Evolutionary conservation across 2,797 vertebrate species (phyloP).

Genomic region (Phoxinus dragarum): DNA sequence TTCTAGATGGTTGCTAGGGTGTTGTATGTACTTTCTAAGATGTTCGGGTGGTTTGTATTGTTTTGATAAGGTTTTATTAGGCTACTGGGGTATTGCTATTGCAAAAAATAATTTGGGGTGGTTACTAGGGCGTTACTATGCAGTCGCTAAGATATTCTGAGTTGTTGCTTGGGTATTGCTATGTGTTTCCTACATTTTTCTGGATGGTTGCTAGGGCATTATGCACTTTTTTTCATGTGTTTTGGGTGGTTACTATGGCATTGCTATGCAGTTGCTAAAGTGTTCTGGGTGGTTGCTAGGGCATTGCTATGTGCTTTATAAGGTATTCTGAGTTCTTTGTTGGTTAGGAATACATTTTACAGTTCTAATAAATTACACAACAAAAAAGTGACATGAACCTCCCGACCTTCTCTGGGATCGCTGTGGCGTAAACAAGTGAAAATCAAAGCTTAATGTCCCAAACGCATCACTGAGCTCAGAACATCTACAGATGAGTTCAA

Average conservation of each 20-base stretch:
- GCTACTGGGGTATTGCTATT: neutral
- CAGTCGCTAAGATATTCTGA: neutral
- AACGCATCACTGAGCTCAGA: neutral
- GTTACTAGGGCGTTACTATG: neutral
- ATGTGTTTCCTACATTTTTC: neutral
- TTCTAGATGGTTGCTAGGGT: neutral
- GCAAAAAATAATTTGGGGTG: neutral
- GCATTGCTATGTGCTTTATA: neutral
- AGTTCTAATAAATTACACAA: neutral
- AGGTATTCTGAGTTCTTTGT: neutral
- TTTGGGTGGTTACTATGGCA: neutral
- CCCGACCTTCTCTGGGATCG: neutral
- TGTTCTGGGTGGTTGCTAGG: neutral
- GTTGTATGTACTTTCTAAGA: neutral
- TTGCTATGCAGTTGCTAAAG: neutral
- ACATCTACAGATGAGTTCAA: constrained; percentile 13
- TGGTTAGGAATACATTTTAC: neutral
- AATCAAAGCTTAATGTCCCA: constrained; percentile 10
- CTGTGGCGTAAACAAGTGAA: neutral
- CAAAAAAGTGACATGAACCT: neutral
- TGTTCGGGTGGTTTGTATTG: neutral
- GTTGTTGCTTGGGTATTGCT: neutral
- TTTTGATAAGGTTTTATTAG: neutral
- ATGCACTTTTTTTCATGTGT: neutral
- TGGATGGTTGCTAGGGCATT: neutral